Conservation (phyloP, 2,888 invertebrate genomes). For the Dendrolimus houi region DNA sequence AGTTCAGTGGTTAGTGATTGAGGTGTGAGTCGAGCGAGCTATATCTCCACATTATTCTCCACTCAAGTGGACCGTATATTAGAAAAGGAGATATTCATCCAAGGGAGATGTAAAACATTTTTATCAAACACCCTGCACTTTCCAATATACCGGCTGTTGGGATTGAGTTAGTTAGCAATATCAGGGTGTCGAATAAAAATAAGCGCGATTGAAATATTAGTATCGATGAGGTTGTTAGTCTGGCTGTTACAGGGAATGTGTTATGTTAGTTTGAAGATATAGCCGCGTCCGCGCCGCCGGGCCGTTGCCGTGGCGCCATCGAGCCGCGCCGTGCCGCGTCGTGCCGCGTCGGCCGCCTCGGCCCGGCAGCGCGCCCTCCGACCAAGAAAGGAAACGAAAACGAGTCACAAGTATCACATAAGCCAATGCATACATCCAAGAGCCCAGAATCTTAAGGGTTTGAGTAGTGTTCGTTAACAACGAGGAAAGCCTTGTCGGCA, state of each 20-base stretch:
- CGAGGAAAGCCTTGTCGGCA: slow-evolving; percentile 72
- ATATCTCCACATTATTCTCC: slow-evolving; percentile 53
- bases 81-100: not conserved
- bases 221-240: not conserved
- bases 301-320: slow-evolving; percentile 21
- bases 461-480: slow-evolving; percentile 70
- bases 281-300: slow-evolving; percentile 63
- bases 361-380: slow-evolving; percentile 56
- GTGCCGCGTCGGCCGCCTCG: slow-evolving; percentile 13
- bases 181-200: slow-evolving; percentile 2
- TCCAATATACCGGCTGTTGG: not conserved
- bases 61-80: slow-evolving; percentile 5
- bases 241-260: not conserved
- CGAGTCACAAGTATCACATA: slow-evolving; percentile 74
- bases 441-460: slow-evolving; percentile 77
- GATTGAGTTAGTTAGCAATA: not conserved
- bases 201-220: not conserved
- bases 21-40: slow-evolving; percentile 66
- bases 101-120: not conserved
- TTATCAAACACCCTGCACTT: not conserved
- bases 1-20: slow-evolving; percentile 65
- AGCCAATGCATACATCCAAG: slow-evolving; percentile 77
- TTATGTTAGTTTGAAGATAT: slow-evolving; percentile 48
- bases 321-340: slow-evolving; percentile 7
- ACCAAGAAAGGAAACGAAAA: slow-evolving; percentile 76